phyloP scores from a whole-genome alignment of 1,140 invertebrate genomes.

The Nephila pilipes region DNA sequence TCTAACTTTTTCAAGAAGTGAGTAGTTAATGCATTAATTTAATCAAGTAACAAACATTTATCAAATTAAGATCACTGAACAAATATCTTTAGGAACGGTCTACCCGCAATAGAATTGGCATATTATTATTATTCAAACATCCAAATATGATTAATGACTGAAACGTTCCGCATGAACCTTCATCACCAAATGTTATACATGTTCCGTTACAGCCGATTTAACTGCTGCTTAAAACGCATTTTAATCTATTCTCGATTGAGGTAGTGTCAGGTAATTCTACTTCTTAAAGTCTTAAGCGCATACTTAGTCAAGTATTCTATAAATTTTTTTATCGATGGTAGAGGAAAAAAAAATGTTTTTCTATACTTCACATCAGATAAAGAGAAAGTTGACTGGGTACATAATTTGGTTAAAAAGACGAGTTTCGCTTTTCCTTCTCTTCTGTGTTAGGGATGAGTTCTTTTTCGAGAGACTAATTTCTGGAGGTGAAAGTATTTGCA shows the following conservation, averaged over 20 bases:
- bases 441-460: neutral
- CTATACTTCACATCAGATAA: constrained; percentile 36
- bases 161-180: constrained; percentile 39
- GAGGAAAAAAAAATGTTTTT: constrained; percentile 20
- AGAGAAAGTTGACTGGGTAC: constrained; percentile 62
- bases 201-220: constrained; percentile 25
- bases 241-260: neutral
- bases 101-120: neutral
- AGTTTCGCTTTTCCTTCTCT: constrained; percentile 1
- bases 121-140: too few species aligned
- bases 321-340: neutral
- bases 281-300: neutral
- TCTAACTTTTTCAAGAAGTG: too few species aligned
- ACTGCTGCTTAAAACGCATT: neutral
- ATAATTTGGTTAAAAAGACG: neutral
- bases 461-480: neutral
- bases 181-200: neutral
- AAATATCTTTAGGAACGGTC: neutral
- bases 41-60: too few species aligned
- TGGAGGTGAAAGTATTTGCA: neutral
- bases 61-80: neutral
- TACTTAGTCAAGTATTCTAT: neutral
- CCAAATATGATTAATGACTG: constrained; percentile 17
- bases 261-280: constrained; percentile 48
- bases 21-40: too few species aligned